phyloP scores from a whole-genome alignment of 2,888 invertebrate genomes.

The Rhamnusium bicolor region DNA sequence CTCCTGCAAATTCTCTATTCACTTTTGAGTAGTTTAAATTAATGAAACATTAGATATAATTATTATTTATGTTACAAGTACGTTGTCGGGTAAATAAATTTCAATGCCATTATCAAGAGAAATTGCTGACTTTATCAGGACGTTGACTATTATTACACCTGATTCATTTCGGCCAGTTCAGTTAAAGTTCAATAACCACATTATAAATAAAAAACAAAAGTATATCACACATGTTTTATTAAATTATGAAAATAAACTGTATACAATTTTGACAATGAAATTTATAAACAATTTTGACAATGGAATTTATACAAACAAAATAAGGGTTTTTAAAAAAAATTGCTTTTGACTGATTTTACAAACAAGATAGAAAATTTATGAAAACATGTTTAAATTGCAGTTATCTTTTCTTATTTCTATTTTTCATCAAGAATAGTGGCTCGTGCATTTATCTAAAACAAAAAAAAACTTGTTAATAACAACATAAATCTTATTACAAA shows the following conservation, averaged over 20 bases:
- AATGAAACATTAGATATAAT: not conserved
- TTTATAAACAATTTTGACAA: not conserved
- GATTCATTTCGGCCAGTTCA: too few species aligned
- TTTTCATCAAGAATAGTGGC: slow-evolving; percentile 11
- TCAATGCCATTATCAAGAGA: slow-evolving; percentile 29
- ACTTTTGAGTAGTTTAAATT: too few species aligned
- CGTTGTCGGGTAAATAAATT: not conserved
- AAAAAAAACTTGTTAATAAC: too few species aligned
- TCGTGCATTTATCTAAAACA: too few species aligned
- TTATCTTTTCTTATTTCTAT: slow-evolving; percentile 51
- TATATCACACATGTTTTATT: not conserved
- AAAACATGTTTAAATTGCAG: slow-evolving; percentile 5
- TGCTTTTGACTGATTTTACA: too few species aligned
- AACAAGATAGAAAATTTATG: too few species aligned
- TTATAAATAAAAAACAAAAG: not conserved
- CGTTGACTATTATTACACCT: not conserved
- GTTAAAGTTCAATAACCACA: not conserved
- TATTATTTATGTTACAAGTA: not conserved
- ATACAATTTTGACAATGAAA: not conserved
- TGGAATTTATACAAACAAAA: not conserved
- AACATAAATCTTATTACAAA: slow-evolving; percentile 49
- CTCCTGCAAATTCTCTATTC: too few species aligned
- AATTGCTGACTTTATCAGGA: slow-evolving; percentile 19
- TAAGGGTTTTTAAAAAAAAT: too few species aligned
- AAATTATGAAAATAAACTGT: not conserved